Evolutionary conservation across 1,140 invertebrate species (phyloP).

Genomic region (Trichomalopsis sarcophagae): DNA sequence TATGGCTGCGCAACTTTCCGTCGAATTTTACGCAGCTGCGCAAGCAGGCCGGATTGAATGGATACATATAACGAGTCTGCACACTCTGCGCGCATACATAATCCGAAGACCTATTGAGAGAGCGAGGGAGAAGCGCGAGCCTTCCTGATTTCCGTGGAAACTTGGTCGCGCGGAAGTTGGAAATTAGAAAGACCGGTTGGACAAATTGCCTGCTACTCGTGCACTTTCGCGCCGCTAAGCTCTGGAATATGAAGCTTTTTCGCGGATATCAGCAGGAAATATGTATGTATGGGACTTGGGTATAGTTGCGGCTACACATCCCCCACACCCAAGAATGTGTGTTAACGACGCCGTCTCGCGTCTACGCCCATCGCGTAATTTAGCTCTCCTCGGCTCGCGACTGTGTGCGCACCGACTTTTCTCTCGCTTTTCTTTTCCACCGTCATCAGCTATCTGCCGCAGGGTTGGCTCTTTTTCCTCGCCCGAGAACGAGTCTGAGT

Average conservation of each 20-base stretch:
- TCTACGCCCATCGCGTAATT: slow-evolving; percentile 24
- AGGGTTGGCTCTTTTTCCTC: not conserved
- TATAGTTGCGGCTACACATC: no score
- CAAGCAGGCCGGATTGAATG: not conserved
- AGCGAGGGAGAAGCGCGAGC: not conserved
- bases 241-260: slow-evolving; percentile 45
- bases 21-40: not conserved
- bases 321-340: slow-evolving; percentile 28
- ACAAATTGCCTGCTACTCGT: slow-evolving; percentile 41
- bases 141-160: slow-evolving; percentile 21
- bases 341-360: slow-evolving; percentile 14
- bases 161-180: slow-evolving; percentile 11
- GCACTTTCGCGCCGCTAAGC: slow-evolving; percentile 32
- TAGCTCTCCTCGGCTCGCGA: not conserved
- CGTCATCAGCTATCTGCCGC: not conserved
- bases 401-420: not conserved
- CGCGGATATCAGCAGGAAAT: slow-evolving; percentile 37
- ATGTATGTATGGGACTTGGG: not conserved
- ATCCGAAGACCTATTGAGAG: not conserved
- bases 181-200: slow-evolving; percentile 19
- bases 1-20: not conserved
- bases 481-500: not conserved
- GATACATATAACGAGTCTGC: not conserved
- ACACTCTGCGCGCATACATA: not conserved
- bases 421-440: not conserved